Base-by-base conservation (phyloP, 2,113 vertebrate species). In the Scartelaos histophorus region DNA sequence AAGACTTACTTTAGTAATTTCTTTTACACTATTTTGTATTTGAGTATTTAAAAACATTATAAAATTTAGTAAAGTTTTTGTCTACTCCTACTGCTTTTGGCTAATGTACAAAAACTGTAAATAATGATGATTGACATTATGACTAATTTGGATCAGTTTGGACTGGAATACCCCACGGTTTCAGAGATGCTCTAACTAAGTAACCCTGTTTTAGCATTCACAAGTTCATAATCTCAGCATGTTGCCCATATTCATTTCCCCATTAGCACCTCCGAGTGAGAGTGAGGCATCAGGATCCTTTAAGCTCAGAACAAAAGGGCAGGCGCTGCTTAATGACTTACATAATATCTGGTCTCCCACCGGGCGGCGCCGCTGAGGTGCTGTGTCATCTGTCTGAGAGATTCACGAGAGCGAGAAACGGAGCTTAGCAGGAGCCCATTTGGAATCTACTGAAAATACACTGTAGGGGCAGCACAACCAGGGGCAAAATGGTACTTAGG, bases 281-380 rank as follows among this genome's bases (percentile, higher is more conserved):
- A 22, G 19, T 80, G 53, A 62, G 35, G 53, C 66, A 62, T 67
- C 15, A 2, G 43, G 76, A 64, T 76, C 66, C 76, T 78, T 84
- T 74, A 82, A 82, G 72, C 2, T 2, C 38, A 22, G 73, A 74
- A 67, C 43, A 77, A 77, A 69, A 79, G 75, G 71, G 38, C 70
- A 72, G 61, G 64, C 2, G 29, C 68, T 68, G 68, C 72, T 78
- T 81, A 84, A 87, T 79, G 73, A 66, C 19, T 82, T 74, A 74
- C 13, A 54, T 79, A 82, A 82, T 46, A 47, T 64, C 51, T 69
- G 16, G 11, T 74, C 61, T 69, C 58, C 66, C 56, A 9, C 66
- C 24, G 74, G 70, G 70, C 19, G 15, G 47, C 47, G 35, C 54
- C 58, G 58, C 51, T 16, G 73, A 72, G 66, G 60, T 74, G 70